Base-by-base conservation (phyloP, 1,140 invertebrate species). In the Sinella curviseta region DNA sequence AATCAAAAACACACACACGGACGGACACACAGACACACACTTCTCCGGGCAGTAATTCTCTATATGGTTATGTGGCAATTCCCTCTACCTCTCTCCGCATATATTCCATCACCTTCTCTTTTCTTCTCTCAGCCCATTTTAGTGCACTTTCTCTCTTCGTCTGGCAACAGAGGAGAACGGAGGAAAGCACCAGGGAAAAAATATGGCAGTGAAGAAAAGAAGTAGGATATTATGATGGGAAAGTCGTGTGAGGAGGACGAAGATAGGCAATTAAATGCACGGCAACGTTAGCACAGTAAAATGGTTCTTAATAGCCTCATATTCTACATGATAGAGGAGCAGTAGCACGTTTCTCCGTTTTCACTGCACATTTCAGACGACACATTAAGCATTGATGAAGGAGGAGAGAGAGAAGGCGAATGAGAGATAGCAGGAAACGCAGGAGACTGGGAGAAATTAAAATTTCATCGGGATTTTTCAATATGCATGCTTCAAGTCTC, bases 181-280 rank as follows among this genome's bases (percentile, higher is more conserved):
- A n/a, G n/a, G n/a, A n/a, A n/a, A n/a, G n/a, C n/a, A n/a, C n/a
- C n/a, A n/a, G n/a, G n/a, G n/a, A n/a, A n/a, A n/a, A n/a, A n/a
- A n/a, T n/a, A 48, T 48, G 39, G 39, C 39, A n/a, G n/a, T n/a
- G 12, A 60, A 60, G 55, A 60, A 60, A 60, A 60, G 55, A 17
- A 12, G 24, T 26, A 17, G 28, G 26, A 70, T 24, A 70, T 70
- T 31, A 24, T 26, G 65, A 70, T 30, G 31, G 26, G 57, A 60
- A 60, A 60, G 24, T 16, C 31, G n/a, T 48, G 8, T 12, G 39
- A 48, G 39, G 20, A 48, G 20, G 39, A 20, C 8, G 39, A 48
- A 8, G 65, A 70, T 30, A 33, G 65, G 65, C 65, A 70, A 70
- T 70, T 70, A 70, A 70, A 70, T 70, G 31, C 65, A 33, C 3